These are phyloP conservation scores for Dunckerocampus dactyliophorus DNA, from an alignment of 2,113 vertebrate species.

Conservation along the genomic window DNA sequence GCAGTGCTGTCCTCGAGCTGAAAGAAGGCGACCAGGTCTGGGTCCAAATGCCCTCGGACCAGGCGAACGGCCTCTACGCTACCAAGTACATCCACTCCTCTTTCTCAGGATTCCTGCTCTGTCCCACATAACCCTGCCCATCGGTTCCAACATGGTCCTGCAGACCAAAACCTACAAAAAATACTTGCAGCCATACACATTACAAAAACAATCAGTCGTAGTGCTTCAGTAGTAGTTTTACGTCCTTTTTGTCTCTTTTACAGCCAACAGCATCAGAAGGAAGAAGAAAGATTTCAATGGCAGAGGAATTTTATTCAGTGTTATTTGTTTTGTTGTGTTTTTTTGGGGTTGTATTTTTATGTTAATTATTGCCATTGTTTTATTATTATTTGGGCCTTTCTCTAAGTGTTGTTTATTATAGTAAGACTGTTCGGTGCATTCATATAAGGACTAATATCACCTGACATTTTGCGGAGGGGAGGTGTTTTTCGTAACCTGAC, in stretches of 20 bases:
- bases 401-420: conserved; percentile 62
- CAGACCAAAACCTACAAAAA: conserved; percentile 46
- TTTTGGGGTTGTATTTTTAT: conserved; percentile 63
- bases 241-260: conserved; percentile 34
- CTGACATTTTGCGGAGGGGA: conserved; percentile 34
- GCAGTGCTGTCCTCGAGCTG: conserved; percentile 94
- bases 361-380: conserved; percentile 67
- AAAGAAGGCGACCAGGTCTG: conserved; percentile 95
- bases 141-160: conserved; percentile 41
- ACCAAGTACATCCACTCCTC: conserved; percentile 98
- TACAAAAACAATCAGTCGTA: conserved; percentile 34
- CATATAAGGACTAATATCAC: conserved; percentile 49
- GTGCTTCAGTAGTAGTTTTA: conserved; percentile 22
- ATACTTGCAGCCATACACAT: conserved; percentile 48
- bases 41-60: conserved; percentile 98
- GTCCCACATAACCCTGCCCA: conserved; percentile 86
- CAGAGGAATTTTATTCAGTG: conserved; percentile 67
- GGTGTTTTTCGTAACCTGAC: conserved; percentile 17
- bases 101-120: conserved; percentile 96
- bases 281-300: conserved; percentile 55
- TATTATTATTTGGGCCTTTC: conserved; percentile 69
- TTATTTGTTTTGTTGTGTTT: conserved; percentile 63
- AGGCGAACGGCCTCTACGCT: conserved; percentile 96
- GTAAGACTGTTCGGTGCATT: conserved; percentile 68
- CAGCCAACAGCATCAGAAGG: conserved; percentile 38